Percentiles rank a stretch among this genome's conserved stretches.
Evolutionary conservation across 1,140 invertebrate genomes (phyloP).

Genomic region (Drosophila subpulchrella): DNA sequence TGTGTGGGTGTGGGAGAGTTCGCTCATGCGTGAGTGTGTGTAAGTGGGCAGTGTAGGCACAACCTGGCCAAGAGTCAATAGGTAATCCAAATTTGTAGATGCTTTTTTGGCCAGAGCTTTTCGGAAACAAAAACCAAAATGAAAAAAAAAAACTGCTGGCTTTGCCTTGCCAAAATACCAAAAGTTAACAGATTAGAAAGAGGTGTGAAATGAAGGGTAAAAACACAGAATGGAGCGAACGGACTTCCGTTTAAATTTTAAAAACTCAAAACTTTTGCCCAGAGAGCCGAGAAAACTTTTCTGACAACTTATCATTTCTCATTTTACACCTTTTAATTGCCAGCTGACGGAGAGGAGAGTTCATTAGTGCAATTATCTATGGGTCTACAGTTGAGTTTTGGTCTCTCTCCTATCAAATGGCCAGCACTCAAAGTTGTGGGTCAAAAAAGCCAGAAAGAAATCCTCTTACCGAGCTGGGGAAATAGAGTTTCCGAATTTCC

Average conservation of each 20-base stretch:
- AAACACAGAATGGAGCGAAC: constrained; percentile 4
- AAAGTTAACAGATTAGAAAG: constrained; percentile 70
- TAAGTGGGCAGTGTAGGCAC: constrained; percentile 35
- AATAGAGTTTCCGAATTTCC: constrained; percentile 33
- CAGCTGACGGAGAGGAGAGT: constrained; percentile 12
- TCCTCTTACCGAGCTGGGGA: constrained; percentile 31
- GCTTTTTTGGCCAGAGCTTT: constrained; percentile 40
- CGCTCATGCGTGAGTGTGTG: constrained; percentile 43
- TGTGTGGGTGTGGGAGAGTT: constrained; percentile 27
- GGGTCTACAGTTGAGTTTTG: neutral
- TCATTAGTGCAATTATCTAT: constrained; percentile 43
- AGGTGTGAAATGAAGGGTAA: constrained; percentile 53
- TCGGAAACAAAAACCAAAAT: constrained; percentile 3
- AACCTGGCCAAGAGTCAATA: constrained; percentile 64
- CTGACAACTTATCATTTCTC: constrained; percentile 37
- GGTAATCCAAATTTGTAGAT: constrained; percentile 67
- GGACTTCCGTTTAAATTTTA: constrained; percentile 19
- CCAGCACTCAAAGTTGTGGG: constrained; percentile 19
- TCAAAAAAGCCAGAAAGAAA: constrained; percentile 24
- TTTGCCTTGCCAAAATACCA: constrained; percentile 40
- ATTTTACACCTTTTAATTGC: constrained; percentile 47
- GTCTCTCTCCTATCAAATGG: constrained; percentile 34
- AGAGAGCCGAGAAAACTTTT: constrained; percentile 4
- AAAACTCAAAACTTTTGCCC: constrained; percentile 30
- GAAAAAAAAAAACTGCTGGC: constrained; percentile 6